Percentiles rank a stretch among this genome's conserved stretches.
phyloP scores from a whole-genome alignment of 2,113 vertebrate genomes.

The Bubalus kerabau region DNA sequence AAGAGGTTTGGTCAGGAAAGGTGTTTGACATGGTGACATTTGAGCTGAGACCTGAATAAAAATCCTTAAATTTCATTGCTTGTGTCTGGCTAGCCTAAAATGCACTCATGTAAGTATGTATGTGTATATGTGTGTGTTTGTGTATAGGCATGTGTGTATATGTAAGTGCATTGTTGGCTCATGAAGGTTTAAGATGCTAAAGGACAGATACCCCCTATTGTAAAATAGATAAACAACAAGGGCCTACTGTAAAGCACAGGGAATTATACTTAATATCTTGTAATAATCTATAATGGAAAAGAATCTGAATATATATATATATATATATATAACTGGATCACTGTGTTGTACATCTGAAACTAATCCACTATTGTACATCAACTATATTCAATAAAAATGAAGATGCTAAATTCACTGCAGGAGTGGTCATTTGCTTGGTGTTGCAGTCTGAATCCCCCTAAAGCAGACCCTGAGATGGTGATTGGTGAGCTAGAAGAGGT shows the following conservation, averaged over 20 bases:
- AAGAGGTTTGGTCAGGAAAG: background rate
- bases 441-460: background rate
- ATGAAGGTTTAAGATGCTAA: background rate
- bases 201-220: background rate
- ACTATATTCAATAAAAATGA: background rate
- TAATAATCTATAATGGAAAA: background rate
- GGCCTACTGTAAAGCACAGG: background rate
- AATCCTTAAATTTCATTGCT: background rate
- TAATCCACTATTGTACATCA: background rate
- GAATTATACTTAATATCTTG: background rate
- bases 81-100: background rate
- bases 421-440: background rate
- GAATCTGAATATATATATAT: background rate
- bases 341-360: background rate
- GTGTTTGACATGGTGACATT: background rate
- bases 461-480: background rate
- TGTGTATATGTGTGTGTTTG: background rate
- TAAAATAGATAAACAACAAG: background rate
- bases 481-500: background rate
- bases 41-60: background rate
- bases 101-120: background rate
- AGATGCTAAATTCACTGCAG: background rate
- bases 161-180: background rate
- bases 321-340: background rate
- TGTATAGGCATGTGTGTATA: too few species aligned